Conservation (phyloP, 2,797 vertebrate genomes). For the Falco peregrinus region DNA sequence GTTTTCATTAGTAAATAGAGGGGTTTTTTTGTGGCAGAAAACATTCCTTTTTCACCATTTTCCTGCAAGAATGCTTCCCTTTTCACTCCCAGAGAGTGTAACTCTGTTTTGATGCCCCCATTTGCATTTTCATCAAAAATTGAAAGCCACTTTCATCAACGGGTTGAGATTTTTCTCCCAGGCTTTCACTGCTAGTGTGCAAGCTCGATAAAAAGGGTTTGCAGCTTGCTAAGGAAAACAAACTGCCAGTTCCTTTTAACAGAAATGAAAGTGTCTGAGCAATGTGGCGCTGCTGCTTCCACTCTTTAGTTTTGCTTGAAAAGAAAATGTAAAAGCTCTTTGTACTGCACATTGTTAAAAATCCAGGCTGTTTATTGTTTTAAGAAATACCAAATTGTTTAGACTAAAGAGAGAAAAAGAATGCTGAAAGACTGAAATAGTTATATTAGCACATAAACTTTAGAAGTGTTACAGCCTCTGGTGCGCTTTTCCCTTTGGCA, state of each 20-base stretch:
- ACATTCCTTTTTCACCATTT: neutral
- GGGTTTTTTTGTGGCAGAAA: neutral
- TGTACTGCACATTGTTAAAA: neutral
- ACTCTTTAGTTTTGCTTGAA: neutral
- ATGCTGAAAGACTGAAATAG: neutral
- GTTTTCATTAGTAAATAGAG: neutral
- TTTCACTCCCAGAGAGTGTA: neutral
- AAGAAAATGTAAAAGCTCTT: neutral
- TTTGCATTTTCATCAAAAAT: constrained; percentile 1
- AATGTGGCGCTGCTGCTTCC: neutral
- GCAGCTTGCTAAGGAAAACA: neutral
- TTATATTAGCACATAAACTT: fast-evolving
- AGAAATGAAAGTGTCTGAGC: neutral
- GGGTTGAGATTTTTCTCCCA: neutral
- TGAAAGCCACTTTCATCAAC: neutral
- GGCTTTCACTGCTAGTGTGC: neutral
- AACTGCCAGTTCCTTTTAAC: neutral
- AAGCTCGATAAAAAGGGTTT: neutral
- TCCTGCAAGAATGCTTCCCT: neutral
- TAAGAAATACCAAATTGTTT: neutral
- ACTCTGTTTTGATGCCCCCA: neutral
- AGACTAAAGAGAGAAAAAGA: neutral
- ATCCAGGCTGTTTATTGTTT: neutral
- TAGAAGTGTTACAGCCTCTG: neutral
- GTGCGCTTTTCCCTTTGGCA: neutral